phyloP scores from a whole-genome alignment of 2,888 invertebrate genomes.

The Diaperis boleti region DNA sequence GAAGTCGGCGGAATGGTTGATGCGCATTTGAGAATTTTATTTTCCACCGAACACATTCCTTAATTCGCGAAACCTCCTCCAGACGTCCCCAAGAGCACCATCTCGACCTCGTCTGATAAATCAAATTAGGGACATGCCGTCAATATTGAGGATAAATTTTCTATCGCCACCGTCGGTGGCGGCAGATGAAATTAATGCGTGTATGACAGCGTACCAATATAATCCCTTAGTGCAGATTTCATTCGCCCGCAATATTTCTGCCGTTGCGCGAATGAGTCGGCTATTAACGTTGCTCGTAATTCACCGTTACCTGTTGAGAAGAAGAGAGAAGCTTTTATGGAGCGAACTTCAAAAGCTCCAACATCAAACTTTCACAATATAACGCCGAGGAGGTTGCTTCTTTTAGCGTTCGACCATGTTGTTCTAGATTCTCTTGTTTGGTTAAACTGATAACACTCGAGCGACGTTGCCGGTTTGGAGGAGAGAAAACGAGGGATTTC shows the following conservation, averaged over 20 bases:
- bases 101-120: constrained; percentile 25
- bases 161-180: constrained; percentile 12
- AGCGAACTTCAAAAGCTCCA: constrained; percentile 18
- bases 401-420: constrained; percentile 12
- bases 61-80: constrained; percentile 21
- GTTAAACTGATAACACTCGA: constrained; percentile 38
- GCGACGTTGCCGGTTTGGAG: constrained; percentile 27
- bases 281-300: constrained; percentile 21
- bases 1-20: not conserved
- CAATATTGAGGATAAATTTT: constrained; percentile 36
- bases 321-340: constrained; percentile 13
- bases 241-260: constrained; percentile 5
- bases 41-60: constrained; percentile 18
- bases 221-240: constrained; percentile 2
- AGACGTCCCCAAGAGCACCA: constrained; percentile 9
- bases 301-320: constrained; percentile 29
- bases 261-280: constrained; percentile 17
- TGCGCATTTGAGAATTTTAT: constrained; percentile 26
- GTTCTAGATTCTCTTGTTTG: constrained; percentile 35
- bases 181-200: constrained; percentile 26
- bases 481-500: not conserved
- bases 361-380: constrained; percentile 21
- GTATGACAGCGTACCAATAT: constrained; percentile 27
- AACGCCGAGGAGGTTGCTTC: constrained; percentile 12
- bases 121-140: constrained; percentile 26